A percentile compares a stretch with the other conserved stretches of the same genome.
Evolutionary conservation across 2,888 invertebrate genomes (phyloP).

Genomic region (Ennomos erosarius): DNA sequence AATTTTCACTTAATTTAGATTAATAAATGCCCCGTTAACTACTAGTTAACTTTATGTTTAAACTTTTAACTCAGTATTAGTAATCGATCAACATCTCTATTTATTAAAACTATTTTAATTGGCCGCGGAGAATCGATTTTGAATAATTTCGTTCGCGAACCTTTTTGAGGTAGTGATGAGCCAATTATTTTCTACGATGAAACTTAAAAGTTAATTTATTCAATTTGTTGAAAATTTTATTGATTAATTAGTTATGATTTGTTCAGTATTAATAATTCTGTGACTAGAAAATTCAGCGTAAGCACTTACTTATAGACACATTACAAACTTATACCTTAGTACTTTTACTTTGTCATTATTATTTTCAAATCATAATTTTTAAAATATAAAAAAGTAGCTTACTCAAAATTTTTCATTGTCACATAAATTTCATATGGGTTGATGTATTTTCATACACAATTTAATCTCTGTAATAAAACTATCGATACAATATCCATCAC

Average conservation of each 20-base stretch:
- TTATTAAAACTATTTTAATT: slow-evolving; percentile 58
- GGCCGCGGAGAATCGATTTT: slow-evolving; percentile 62
- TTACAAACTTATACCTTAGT: no score
- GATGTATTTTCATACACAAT: not conserved
- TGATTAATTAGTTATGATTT: no score
- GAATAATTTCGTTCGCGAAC: slow-evolving; percentile 65
- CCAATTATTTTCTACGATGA: slow-evolving; percentile 23
- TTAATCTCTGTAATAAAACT: slow-evolving; percentile 23
- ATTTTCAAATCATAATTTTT: no score
- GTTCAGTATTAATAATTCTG: no score
- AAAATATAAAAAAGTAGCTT: no score
- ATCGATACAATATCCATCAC: slow-evolving; percentile 44
- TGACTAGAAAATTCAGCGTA: no score
- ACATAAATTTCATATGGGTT: no score
- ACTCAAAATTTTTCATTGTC: no score
- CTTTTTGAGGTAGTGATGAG: slow-evolving; percentile 53
- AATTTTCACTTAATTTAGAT: slow-evolving; percentile 30
- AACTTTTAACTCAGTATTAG: slow-evolving; percentile 47
- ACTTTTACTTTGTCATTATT: no score
- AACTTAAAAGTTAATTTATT: not conserved
- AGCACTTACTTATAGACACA: no score
- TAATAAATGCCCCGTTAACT: slow-evolving; percentile 36
- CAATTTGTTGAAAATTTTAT: not conserved
- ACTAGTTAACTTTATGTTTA: slow-evolving; percentile 22
- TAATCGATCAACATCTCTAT: slow-evolving; percentile 49